Evolutionary conservation across 2,888 invertebrate genomes (phyloP).

Genomic region (Eupithecia abbreviata): DNA sequence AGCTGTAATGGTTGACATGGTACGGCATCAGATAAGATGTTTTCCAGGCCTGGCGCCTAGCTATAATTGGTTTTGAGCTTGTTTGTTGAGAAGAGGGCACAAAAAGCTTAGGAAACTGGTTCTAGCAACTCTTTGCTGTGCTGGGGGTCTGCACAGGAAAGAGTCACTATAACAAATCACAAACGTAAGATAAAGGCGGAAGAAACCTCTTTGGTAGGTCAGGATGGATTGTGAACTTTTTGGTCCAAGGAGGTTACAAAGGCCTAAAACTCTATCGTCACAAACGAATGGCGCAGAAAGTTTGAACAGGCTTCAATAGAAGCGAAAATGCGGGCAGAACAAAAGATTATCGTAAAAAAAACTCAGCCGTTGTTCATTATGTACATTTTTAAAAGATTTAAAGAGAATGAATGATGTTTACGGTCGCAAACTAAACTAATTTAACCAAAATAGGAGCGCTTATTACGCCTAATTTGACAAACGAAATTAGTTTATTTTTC

Average conservation of each 20-base stretch:
- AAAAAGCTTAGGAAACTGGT: background rate
- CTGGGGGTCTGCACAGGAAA: background rate
- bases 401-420: background rate
- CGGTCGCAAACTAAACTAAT: slow-evolving; percentile 24
- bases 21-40: slow-evolving; percentile 26
- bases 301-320: background rate
- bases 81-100: background rate
- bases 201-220: slow-evolving; percentile 2
- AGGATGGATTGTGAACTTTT: background rate
- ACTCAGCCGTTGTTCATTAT: background rate
- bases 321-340: background rate
- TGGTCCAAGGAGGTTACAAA: background rate
- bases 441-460: slow-evolving; percentile 32
- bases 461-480: slow-evolving; percentile 33
- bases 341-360: background rate
- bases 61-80: slow-evolving; percentile 12
- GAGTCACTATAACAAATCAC: too few relatives aligned
- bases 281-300: background rate
- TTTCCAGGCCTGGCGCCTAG: slow-evolving; percentile 24
- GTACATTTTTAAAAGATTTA: background rate
- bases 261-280: background rate
- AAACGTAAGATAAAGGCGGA: background rate
- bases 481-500: slow-evolving; percentile 37
- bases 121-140: background rate
- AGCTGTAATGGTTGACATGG: slow-evolving; percentile 28